Conservation (phyloP, 2,888 invertebrate species). For the Hymenopus coronatus region DNA sequence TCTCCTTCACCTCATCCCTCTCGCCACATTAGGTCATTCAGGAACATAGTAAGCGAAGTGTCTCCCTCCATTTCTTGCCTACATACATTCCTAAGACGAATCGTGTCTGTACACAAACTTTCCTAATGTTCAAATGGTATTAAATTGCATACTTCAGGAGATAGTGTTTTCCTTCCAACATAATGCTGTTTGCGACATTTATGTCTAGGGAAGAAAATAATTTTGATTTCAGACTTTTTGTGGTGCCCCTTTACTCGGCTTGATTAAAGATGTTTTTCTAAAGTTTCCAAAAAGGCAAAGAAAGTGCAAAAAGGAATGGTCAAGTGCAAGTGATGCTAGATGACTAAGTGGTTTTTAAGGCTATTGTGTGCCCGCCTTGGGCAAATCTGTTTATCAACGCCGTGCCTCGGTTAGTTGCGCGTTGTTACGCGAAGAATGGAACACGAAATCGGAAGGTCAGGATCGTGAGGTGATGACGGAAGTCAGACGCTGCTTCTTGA, state of each 20-base stretch:
- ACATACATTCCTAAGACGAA: no score
- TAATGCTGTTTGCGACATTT: neutral
- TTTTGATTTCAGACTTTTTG: neutral
- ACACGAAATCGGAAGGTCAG: neutral
- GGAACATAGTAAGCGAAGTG: no score
- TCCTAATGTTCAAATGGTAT: no score
- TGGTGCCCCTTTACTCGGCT: neutral
- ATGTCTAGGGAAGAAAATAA: neutral
- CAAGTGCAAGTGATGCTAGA: neutral
- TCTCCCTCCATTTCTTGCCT: no score
- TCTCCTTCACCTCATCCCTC: no score
- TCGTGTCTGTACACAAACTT: no score
- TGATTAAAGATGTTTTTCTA: neutral
- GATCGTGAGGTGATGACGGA: neutral
- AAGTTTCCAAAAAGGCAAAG: neutral
- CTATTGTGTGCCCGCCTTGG: neutral
- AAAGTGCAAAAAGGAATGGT: neutral
- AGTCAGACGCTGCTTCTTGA: neutral
- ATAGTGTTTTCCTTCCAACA: neutral
- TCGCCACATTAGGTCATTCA: no score
- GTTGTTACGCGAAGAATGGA: neutral
- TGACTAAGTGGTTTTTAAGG: neutral
- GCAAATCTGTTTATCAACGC: neutral
- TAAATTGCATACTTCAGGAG: neutral
- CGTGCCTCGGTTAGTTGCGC: neutral